phyloP scores from a whole-genome alignment of 2,113 vertebrate genomes.

The Cyprinodon variegatus region DNA sequence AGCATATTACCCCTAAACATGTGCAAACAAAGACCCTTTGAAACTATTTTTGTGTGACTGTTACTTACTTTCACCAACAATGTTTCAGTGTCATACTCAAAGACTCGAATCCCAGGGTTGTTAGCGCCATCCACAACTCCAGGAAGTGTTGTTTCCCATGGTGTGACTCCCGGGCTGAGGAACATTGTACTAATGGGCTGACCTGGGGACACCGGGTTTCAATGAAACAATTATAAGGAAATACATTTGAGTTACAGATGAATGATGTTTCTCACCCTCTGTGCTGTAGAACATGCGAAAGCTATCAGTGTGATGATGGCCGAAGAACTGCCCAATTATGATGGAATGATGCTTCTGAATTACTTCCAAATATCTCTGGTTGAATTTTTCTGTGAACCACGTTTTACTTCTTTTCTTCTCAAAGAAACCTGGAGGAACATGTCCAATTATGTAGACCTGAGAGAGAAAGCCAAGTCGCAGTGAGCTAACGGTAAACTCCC shows the following conservation, averaged over 20 bases:
- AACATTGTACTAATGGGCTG: constrained; percentile 88
- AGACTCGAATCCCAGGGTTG: constrained; percentile 91
- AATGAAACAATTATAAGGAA: not conserved
- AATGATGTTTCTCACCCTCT: constrained; percentile 71
- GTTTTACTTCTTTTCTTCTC: constrained; percentile 88
- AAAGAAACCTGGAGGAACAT: constrained; percentile 92
- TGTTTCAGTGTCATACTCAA: constrained; percentile 85
- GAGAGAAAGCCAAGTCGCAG: constrained; percentile 6
- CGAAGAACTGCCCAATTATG: constrained; percentile 92
- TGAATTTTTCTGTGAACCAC: constrained; percentile 87
- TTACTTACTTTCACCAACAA: constrained; percentile 86
- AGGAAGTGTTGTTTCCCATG: constrained; percentile 93
- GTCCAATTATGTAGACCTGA: constrained; percentile 91
- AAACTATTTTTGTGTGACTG: not conserved
- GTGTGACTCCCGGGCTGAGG: constrained; percentile 90
- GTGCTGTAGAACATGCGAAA: constrained; percentile 91
- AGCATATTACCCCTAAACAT: not conserved
- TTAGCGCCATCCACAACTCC: constrained; percentile 92
- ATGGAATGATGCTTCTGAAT: constrained; percentile 84
- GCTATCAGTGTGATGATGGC: constrained; percentile 93
- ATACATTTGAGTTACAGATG: not conserved
- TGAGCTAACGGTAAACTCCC: not conserved
- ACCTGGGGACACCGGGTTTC: constrained; percentile 61
- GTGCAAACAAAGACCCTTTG: not conserved
- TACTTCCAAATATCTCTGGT: constrained; percentile 81